Evolutionary conservation across 2,888 invertebrate species (phyloP), one percentile per base, ranked within the genome.

Genomic region (Leistus spinibarbis): DNA sequence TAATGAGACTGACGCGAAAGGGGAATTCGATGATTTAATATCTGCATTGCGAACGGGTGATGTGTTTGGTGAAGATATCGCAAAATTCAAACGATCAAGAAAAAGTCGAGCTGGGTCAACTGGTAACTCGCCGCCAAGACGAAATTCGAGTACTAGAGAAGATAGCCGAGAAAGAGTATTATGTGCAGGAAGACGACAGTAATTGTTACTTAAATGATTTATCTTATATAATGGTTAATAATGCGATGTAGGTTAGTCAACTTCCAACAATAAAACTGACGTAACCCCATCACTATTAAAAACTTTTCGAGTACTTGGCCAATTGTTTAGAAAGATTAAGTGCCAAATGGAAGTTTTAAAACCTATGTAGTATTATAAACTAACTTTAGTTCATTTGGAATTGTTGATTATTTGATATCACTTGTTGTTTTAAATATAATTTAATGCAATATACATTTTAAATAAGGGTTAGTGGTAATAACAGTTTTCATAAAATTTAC

Each of bases 11-110:
- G 89, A 88, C 81, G 91, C 89, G 75, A 92, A 95, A 82, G 96
- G 97, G 7, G 98, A 98, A 86, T 98, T 98, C 85, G 98, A 98
- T 83, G 98, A 98, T 86, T 88, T 98, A 80, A 98, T 98, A 83
- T 97, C 97, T 0, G 98, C 98, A 0, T 85, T 98, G 69, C 87
- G 97, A 76, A 97, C 98, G 0, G 98, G 98, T 0, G 97, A 97
- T 82, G 97, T 97, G 0, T 98, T 97, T 82, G 96, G 97, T 0
- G 97, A 97, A 83, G 97, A 97, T 83, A 95, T 97, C 81, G 96
- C 96, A 71, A 97, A 97, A 86, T 95, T 97, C 82, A 93, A 94
- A 81, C 86, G 94, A 72, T 93, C 92, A 63, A 88, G 93, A 78
- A 91, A 92, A 80, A 89, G 91, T 53, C 87, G 91, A 27, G 87